These are phyloP conservation scores for Aphyosemion australe DNA, from an alignment of 2,113 vertebrate genomes.

Conservation along the genomic window DNA sequence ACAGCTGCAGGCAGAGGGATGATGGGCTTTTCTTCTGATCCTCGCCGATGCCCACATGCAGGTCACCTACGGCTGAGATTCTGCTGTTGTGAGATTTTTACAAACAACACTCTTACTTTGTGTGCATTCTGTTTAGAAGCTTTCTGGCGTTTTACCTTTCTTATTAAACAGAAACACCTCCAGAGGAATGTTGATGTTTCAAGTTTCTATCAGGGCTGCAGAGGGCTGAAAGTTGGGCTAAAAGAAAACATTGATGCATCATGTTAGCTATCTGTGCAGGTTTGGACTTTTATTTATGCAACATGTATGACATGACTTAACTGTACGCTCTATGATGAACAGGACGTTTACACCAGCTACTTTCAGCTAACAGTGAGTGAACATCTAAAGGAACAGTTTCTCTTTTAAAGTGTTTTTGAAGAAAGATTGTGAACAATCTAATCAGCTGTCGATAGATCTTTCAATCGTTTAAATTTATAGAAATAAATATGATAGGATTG, in stretches of 20 bases:
- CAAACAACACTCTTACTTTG: constrained; percentile 18
- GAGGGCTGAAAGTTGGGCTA: neutral
- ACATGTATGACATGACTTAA: neutral
- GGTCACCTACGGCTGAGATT: constrained; percentile 7
- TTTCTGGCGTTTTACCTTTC: neutral
- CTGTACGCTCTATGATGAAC: neutral
- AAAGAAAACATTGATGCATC: neutral
- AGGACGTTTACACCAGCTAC: neutral
- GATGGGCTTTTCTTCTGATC: constrained; percentile 54
- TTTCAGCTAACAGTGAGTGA: neutral
- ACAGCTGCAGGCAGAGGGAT: constrained; percentile 29
- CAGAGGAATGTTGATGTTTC: constrained; percentile 8
- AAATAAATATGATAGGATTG: too few relatives aligned
- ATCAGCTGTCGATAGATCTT: too few relatives aligned
- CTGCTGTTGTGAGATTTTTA: constrained; percentile 27
- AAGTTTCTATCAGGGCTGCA: neutral
- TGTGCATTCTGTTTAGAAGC: constrained; percentile 4
- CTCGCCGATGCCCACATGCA: constrained; percentile 22
- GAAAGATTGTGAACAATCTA: too few relatives aligned
- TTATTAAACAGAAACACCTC: constrained; percentile 5
- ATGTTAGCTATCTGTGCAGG: neutral
- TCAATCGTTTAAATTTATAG: too few relatives aligned
- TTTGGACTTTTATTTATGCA: neutral
- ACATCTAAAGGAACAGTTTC: constrained; percentile 1
- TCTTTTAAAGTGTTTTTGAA: too few relatives aligned